Base-by-base conservation (phyloP, 2,888 invertebrate species). In the Campoplex nolae region DNA sequence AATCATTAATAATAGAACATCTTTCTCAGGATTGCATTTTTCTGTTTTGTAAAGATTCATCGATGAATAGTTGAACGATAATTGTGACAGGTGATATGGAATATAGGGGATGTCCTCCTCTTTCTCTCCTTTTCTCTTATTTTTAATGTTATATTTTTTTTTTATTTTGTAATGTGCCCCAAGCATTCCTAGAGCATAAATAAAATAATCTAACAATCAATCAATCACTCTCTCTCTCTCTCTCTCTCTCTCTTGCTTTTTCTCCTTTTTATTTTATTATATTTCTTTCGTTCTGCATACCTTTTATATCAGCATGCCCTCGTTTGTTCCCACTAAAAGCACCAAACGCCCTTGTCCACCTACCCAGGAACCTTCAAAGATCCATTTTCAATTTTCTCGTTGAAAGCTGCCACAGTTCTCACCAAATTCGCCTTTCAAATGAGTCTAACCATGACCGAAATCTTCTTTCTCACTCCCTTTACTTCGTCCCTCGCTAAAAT, bases 361-460 rank as follows among this genome's bases (percentile, higher is more conserved):
- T 68, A 58, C 7, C 48, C 42, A 32, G 58, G 32, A 38, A 3
- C 23, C 56, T 38, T 65, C 75, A 38, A 80, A 87, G 68, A 78
- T 74, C 74, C 68, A 77, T 85, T 87, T 88, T 78, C 85, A 88
- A 88, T 88, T 88, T 87, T 79, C 83, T 62, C 87, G 71, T 77
- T 81, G 84, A 82, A 79, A 85, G 67, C 77, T 48, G n/a, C 28
- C 62, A 65, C 35, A 23, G 35, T 16, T 42, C 38, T 54, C 68
- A 68, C 71, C 75, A 79, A 85, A 88, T 88, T 85, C 88, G 87
- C 87, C 88, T 88, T 88, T 87, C 81, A 88, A 88, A 88, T 88
- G 87, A 88, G 85, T 77, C 84, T 75, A 74, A 38, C 82, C 78
- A 83, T 78, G 56, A 71, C 74, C 67, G 74, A 74, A 42, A 54